These are phyloP conservation scores for Chlorocebus sabaeus DNA, from an alignment of 2,113 vertebrate genomes.

Conservation along the genomic window DNA sequence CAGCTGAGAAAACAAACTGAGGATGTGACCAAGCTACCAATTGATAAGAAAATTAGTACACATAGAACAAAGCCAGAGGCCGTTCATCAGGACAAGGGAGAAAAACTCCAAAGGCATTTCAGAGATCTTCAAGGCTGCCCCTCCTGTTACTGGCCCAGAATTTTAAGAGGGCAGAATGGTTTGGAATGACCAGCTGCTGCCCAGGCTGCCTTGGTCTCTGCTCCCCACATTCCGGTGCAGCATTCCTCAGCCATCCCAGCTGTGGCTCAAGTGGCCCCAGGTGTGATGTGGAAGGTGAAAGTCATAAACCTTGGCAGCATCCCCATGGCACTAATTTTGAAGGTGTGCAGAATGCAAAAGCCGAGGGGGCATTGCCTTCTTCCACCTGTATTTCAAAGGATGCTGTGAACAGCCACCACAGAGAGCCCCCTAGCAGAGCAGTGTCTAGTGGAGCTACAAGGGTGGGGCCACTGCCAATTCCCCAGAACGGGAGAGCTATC, in stretches of 20 bases:
- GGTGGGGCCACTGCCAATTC: neutral
- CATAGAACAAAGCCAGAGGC: neutral
- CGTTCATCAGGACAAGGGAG: neutral
- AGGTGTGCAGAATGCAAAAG: neutral
- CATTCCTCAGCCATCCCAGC: neutral
- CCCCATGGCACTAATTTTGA: neutral
- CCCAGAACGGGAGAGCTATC: neutral
- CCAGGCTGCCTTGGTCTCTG: neutral
- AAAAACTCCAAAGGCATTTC: neutral
- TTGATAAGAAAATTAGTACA: neutral
- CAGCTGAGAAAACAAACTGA: neutral
- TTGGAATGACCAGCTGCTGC: neutral
- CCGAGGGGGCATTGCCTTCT: neutral
- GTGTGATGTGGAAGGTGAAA: neutral
- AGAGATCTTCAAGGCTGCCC: neutral
- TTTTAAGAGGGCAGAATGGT: neutral
- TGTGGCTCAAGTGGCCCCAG: neutral
- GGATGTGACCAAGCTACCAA: neutral
- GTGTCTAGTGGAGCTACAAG: neutral
- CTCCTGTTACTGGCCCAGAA: neutral
- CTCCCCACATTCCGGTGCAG: neutral
- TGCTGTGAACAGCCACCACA: too few relatives aligned
- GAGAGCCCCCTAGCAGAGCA: neutral
- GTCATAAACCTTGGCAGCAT: neutral
- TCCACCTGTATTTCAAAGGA: neutral